Base-by-base conservation (phyloP, 2,113 vertebrate species). In the Spea bombifrons region DNA sequence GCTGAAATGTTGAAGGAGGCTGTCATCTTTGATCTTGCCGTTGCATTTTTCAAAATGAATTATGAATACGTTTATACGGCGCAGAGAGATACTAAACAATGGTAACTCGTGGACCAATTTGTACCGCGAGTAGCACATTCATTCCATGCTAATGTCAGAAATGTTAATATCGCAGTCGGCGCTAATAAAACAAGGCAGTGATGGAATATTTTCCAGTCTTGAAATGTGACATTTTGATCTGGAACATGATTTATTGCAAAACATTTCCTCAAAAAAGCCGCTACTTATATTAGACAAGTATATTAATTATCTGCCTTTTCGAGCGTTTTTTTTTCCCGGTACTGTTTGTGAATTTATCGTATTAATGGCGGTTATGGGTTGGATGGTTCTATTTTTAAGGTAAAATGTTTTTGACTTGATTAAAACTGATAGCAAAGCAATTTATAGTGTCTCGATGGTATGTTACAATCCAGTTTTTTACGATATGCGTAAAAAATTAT, bases 1-100 rank as follows among this genome's bases (percentile, higher is more conserved):
- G 43, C 43, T 7, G 8, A 70, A 50, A 70, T 77, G 66, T 68
- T 67, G 67, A 13, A 47, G 15, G 1, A 7, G 44, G 66, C 75
- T 59, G 65, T 45, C 45, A 47, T 61, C 55, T 63, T 45, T n/a
- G 10, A 68, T 67, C 47, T 17, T 45, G 5, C 43, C 30, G 15
- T 76, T 69, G 48, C 44, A 63, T 70, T 44, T 70, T 30, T 70
- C 46, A 57, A 17, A 46, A 76, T 76, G 66, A 70, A 69, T 76
- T 61, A 76, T 69, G 69, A 61, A 69, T 76, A 8, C n/a, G 5
- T 47, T 76, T 50, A 68, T 17, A 4, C 30, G 55, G 65, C 43
- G 47, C 47, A 55, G 53, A 48, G 9, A 47, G 16, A 48, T 13
- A 48, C 44, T 45, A 69, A 76, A 76, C 16, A 61, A 76, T 57